Conservation (phyloP, 2,113 vertebrate genomes). For the Desmodus rotundus region DNA sequence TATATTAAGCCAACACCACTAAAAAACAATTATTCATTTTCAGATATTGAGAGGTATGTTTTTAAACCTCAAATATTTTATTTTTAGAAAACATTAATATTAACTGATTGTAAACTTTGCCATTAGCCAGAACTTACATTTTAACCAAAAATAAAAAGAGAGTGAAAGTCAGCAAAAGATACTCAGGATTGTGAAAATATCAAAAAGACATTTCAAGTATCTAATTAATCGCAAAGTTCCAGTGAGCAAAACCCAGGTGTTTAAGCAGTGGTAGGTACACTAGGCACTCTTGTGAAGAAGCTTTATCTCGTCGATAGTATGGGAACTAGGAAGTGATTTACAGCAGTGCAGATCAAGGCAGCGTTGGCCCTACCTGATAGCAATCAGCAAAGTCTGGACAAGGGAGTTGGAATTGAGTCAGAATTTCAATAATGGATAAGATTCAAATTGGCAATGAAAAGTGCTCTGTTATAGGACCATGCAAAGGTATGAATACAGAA, state of each 20-base stretch:
- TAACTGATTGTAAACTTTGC: not conserved
- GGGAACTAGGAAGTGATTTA: not conserved
- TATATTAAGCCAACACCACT: not conserved
- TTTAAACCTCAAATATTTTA: not conserved
- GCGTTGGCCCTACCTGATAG: not conserved
- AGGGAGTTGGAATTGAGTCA: not conserved
- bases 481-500: not conserved
- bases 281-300: not conserved
- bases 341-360: not conserved
- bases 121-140: not conserved
- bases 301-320: not conserved
- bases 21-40: not conserved
- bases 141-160: conserved; percentile 18
- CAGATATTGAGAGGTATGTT: not conserved
- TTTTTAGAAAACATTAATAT: not conserved
- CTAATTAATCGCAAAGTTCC: not conserved
- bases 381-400: not conserved
- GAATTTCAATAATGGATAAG: not conserved
- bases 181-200: not conserved
- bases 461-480: not conserved
- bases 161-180: not conserved
- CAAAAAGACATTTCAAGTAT: not conserved
- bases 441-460: not conserved
- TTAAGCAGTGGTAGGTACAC: not conserved
- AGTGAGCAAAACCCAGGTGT: not conserved